A percentile compares a stretch with the other conserved stretches of the same genome.
Conservation (phyloP, 2,113 vertebrate genomes). For the Lontra canadensis region DNA sequence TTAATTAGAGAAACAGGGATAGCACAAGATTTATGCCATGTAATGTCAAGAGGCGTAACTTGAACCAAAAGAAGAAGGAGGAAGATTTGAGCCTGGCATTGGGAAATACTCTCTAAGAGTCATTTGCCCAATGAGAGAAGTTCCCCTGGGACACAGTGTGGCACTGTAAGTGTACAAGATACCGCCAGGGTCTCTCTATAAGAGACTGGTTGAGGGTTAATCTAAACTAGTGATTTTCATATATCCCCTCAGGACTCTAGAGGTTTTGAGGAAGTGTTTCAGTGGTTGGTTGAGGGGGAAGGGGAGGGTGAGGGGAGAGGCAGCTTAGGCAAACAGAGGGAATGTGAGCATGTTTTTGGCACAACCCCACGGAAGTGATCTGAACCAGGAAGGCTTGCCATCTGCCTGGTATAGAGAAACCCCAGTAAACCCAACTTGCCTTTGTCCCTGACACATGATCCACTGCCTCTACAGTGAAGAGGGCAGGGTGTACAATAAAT, state of each 20-base stretch:
- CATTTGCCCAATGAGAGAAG: not conserved
- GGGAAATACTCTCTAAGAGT: constrained; percentile 23
- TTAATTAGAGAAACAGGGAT: not conserved
- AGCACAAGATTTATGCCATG: not conserved
- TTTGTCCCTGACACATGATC: not conserved
- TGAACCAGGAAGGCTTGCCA: not conserved
- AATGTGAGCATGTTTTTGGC: not conserved
- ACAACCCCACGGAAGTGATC: not conserved
- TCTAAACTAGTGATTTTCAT: constrained; percentile 29
- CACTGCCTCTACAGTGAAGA: not conserved
- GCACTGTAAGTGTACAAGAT: not conserved
- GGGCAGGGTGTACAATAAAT: not conserved
- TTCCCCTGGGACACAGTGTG: not conserved
- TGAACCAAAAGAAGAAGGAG: constrained; percentile 19
- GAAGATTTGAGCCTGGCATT: not conserved
- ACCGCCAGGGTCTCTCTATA: not conserved
- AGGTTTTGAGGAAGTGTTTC: not conserved
- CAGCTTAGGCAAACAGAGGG: not conserved
- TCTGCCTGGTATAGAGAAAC: constrained; percentile 6
- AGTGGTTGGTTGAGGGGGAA: not conserved
- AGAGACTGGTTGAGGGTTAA: not conserved
- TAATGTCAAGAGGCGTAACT: not conserved
- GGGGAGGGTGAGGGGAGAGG: not conserved
- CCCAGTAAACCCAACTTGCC: not conserved
- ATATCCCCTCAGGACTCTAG: not conserved